These are phyloP conservation scores for Taenioides sp. DNA, from an alignment of 2,797 vertebrate species.

Conservation along the genomic window DNA sequence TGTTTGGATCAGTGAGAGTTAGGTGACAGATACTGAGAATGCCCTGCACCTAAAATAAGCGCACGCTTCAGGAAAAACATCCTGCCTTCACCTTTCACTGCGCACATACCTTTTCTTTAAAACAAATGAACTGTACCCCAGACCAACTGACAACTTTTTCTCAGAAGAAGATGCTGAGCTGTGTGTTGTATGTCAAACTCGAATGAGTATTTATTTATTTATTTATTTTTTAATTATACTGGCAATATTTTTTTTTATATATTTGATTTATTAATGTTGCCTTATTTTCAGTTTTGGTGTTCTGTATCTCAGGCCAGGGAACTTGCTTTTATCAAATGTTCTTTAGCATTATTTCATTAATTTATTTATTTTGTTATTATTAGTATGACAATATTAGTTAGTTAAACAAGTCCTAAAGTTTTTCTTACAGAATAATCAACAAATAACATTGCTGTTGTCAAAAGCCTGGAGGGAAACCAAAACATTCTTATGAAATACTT, in stretches of 20 bases:
- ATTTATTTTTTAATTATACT: not conserved
- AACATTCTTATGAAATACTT: not conserved
- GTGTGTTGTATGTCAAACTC: not conserved
- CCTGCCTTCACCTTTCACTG: slow-evolving; percentile 74
- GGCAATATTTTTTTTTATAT: not conserved
- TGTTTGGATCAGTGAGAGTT: slow-evolving; percentile 65
- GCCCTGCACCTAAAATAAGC: slow-evolving; percentile 82
- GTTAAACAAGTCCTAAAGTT: not conserved
- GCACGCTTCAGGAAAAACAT: slow-evolving; percentile 85
- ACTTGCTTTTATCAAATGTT: not conserved
- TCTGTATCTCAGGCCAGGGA: not conserved
- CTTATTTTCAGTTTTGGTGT: too few species aligned
- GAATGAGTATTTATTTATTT: too few species aligned
- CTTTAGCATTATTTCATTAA: not conserved
- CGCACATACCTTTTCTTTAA: slow-evolving; percentile 68
- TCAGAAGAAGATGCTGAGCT: not conserved
- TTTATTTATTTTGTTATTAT: too few species aligned
- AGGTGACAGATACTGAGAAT: slow-evolving; percentile 83
- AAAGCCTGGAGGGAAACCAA: not conserved
- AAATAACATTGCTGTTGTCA: not conserved
- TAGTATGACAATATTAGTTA: not conserved
- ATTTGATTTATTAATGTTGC: not conserved
- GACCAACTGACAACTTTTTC: not conserved
- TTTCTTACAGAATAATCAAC: not conserved
- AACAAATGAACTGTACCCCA: slow-evolving; percentile 4